phyloP scores from a whole-genome alignment of 2,888 invertebrate species.

The Sepioteuthis lessoniana region DNA sequence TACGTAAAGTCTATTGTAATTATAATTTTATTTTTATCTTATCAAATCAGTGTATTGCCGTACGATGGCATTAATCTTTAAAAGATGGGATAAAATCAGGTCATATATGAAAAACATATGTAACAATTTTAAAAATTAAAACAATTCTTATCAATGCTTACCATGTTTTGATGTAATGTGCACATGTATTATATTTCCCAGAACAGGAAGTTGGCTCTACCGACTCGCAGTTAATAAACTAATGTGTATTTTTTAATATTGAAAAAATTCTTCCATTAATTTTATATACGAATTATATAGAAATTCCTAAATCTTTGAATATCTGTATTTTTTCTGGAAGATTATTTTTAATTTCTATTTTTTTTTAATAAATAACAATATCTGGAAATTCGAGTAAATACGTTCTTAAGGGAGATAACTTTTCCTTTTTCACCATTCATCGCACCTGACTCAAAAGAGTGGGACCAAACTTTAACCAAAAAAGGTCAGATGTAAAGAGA shows the following conservation, averaged over 20 bases:
- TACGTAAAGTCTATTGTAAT: no score
- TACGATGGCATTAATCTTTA: neutral
- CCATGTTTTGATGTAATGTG: neutral
- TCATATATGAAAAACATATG: neutral
- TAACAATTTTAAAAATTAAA: neutral
- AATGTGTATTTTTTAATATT: neutral
- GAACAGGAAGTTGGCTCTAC: neutral
- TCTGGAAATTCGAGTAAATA: neutral
- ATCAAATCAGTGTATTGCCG: neutral
- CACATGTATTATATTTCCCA: neutral
- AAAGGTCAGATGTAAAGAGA: neutral
- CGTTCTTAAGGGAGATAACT: neutral
- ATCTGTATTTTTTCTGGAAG: neutral
- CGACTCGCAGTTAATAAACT: neutral
- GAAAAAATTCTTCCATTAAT: neutral
- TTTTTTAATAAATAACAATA: neutral
- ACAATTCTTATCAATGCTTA: neutral
- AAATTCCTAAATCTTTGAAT: neutral
- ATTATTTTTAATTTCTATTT: neutral
- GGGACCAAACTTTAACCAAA: neutral
- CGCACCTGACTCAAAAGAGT: neutral
- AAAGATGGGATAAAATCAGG: neutral
- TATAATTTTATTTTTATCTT: neutral
- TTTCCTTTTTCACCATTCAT: neutral
- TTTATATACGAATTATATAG: neutral